Base-by-base conservation (phyloP, 30 jellyfish, hydroid and myxozoan species). In the Pelagia noctiluca region DNA sequence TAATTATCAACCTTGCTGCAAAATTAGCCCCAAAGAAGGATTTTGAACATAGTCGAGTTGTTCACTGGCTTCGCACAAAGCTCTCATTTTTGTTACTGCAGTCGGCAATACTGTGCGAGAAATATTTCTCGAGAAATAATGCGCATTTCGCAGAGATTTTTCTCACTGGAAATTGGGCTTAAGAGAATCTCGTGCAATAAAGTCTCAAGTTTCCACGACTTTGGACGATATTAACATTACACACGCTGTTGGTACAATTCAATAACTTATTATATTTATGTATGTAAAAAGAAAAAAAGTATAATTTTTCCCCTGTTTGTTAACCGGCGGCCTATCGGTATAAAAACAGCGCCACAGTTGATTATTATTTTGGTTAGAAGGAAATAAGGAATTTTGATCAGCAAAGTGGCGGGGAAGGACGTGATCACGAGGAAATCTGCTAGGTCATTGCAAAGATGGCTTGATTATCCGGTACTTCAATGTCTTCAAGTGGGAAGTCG, bases 171-270 rank as follows among this genome's bases (percentile, higher is more conserved):
- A n/a, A n/a, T n/a, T n/a, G n/a, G n/a, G n/a, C n/a, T n/a, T 42
- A 42, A 42, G 57, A 42, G 57, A 16, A 8, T 42, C 57, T 42
- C 16, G 57, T 42, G 57, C 57, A 42, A 42, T 42, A 42, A 42
- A 42, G 57, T 42, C 57, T 42, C 57, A 42, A 42, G 57, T 8
- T 42, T 42, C 12, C 57, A 42, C 57, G 57, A 42, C 8, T 42
- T 42, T 42, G 57, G 57, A 42, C 57, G 57, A 42, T 42, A 42
- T 42, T 42, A 42, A 42, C 57, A 42, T 42, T 42, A 42, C 57
- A 42, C 57, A 42, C 57, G 57, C 57, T 42, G 57, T 42, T 42
- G 57, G 57, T 42, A 42, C 57, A 42, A 42, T 42, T 42, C 57
- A 42, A 42, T 42, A 42, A 42, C 57, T 42, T 42, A 42, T 42